phyloP scores from a whole-genome alignment of 2,888 invertebrate genomes.

The Lepetodrilus schrolli region DNA sequence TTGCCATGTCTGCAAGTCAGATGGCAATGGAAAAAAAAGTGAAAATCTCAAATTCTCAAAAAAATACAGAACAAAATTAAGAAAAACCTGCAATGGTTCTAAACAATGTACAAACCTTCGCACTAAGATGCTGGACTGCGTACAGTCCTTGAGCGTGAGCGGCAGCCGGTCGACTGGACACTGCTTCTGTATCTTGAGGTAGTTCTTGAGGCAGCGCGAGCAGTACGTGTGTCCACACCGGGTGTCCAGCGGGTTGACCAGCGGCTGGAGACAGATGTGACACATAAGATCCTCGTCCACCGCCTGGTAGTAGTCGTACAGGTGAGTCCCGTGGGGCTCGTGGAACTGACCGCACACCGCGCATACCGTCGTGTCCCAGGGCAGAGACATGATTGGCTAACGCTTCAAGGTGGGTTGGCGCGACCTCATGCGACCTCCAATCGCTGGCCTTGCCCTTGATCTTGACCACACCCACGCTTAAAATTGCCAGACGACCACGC shows the following conservation, averaged over 20 bases:
- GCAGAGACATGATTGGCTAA: conserved; percentile 44
- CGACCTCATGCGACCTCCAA: conserved; percentile 9
- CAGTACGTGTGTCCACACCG: conserved; percentile 75
- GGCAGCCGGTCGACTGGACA: conserved; percentile 76
- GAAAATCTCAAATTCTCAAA: neutral
- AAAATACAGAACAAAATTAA: neutral
- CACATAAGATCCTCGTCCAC: conserved; percentile 77
- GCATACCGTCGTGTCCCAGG: conserved; percentile 63
- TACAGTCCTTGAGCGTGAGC: conserved; percentile 72
- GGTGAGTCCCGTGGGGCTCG: conserved; percentile 70
- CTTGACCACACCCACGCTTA: neutral
- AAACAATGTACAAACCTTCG: conserved; percentile 71
- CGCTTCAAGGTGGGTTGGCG: neutral
- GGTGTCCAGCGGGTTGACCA: conserved; percentile 76
- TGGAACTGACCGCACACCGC: conserved; percentile 72
- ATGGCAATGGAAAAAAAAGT: neutral
- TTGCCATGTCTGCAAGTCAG: neutral
- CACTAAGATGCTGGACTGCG: conserved; percentile 75
- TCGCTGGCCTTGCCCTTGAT: neutral
- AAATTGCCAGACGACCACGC: neutral
- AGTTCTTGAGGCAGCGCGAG: conserved; percentile 71
- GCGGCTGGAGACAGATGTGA: conserved; percentile 76
- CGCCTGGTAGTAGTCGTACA: conserved; percentile 76
- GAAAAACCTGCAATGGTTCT: no score
- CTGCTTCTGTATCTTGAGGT: conserved; percentile 73